Conservation (phyloP, 2,113 vertebrate genomes). For the Fulmarus glacialis region DNA sequence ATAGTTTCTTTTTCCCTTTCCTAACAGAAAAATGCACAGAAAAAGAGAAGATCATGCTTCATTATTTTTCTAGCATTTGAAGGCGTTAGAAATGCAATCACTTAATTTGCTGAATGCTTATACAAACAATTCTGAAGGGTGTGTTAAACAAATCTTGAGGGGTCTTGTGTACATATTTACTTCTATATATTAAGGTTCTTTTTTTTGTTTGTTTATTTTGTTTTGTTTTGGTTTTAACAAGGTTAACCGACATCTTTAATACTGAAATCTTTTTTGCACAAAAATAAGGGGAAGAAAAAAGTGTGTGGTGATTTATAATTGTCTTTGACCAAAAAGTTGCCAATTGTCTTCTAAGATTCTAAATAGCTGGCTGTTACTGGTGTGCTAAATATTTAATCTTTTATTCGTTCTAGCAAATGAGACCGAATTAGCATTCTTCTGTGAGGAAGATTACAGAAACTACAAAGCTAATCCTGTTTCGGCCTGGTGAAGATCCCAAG, state of each 20-base stretch:
- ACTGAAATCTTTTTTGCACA: background rate
- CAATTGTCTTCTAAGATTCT: background rate
- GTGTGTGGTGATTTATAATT: background rate
- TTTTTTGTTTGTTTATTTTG: background rate
- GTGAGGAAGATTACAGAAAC: conserved; percentile 84
- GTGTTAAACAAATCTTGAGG: conserved; percentile 18
- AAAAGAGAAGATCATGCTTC: background rate
- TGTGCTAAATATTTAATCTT: conserved; percentile 55
- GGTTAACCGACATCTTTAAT: background rate
- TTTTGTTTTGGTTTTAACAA: background rate
- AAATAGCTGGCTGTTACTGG: background rate
- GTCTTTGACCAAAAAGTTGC: background rate
- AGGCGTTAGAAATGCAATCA: conserved; percentile 11
- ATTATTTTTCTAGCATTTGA: conserved; percentile 37
- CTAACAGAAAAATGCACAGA: conserved; percentile 39
- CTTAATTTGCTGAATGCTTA: conserved; percentile 36
- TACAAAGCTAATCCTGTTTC: conserved; percentile 87
- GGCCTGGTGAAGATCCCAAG: conserved; percentile 73
- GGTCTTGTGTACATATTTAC: background rate
- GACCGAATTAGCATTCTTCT: conserved; percentile 93
- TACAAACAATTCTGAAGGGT: conserved; percentile 4
- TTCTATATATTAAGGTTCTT: background rate
- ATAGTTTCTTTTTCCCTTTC: background rate
- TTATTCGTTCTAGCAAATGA: conserved; percentile 82
- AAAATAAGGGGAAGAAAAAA: background rate